Conservation (phyloP, 2,113 vertebrate genomes). For the Labeo catla region DNA sequence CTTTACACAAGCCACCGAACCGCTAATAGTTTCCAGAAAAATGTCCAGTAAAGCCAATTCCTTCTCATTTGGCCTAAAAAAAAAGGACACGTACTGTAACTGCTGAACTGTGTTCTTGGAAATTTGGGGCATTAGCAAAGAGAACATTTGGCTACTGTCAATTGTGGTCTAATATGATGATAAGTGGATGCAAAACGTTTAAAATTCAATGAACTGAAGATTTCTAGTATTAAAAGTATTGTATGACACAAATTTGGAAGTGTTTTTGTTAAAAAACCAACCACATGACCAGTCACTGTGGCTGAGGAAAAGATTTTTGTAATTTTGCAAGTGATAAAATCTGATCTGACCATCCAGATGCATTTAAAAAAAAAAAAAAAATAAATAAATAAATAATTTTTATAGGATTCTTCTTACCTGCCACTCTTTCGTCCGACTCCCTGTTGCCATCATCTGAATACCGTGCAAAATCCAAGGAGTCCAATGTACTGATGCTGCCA, state of each 20-base stretch:
- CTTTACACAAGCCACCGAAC: slow-evolving; percentile 18
- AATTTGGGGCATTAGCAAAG: background rate
- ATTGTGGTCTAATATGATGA: slow-evolving; percentile 11
- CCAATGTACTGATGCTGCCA: slow-evolving; percentile 97
- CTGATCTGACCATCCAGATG: too few species aligned
- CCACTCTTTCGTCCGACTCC: slow-evolving; percentile 92
- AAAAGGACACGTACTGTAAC: background rate
- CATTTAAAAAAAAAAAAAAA: too few species aligned
- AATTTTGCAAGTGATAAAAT: too few species aligned
- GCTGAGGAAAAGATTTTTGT: background rate
- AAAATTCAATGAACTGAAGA: background rate
- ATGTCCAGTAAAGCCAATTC: slow-evolving; percentile 7
- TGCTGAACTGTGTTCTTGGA: slow-evolving; percentile 19
- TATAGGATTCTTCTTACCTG: slow-evolving; percentile 80
- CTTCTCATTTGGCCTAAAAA: slow-evolving; percentile 1
- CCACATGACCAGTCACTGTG: slow-evolving; percentile 5
- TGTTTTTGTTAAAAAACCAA: background rate
- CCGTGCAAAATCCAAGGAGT: slow-evolving; percentile 98
- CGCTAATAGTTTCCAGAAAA: slow-evolving; percentile 34
- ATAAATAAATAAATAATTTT: too few species aligned
- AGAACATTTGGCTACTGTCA: background rate
- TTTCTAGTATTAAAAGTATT: slow-evolving; percentile 9
- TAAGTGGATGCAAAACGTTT: slow-evolving; percentile 3
- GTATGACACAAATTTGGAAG: background rate
- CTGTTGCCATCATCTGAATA: slow-evolving; percentile 98